phyloP scores from a whole-genome alignment of 1,140 invertebrate genomes.

The Hermetia illucens region DNA sequence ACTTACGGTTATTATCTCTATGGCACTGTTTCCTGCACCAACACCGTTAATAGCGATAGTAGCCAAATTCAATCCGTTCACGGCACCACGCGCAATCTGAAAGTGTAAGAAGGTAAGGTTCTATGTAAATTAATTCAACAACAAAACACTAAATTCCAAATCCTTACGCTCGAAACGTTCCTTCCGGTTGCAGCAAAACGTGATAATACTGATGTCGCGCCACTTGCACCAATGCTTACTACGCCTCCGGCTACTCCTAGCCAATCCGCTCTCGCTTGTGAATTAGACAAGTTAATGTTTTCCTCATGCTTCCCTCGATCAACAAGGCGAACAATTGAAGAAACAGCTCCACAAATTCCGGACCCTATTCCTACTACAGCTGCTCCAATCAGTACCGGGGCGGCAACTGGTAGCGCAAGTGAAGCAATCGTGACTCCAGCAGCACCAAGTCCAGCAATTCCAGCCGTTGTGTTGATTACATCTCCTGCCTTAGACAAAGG shows the following conservation, averaged over 20 bases:
- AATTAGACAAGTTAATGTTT: constrained; percentile 15
- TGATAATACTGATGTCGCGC: constrained; percentile 15
- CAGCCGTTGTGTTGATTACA: too few relatives aligned
- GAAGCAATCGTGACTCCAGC: constrained; percentile 12
- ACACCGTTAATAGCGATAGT: constrained; percentile 16
- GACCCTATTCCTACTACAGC: constrained; percentile 12
- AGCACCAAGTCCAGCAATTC: too few relatives aligned
- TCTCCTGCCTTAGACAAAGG: too few relatives aligned
- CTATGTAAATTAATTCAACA: neutral
- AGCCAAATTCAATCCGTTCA: constrained; percentile 20
- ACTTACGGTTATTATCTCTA: constrained; percentile 17
- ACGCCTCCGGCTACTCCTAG: constrained; percentile 13
- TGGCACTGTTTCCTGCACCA: constrained; percentile 13
- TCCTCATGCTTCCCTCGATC: constrained; percentile 23
- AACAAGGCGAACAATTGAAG: constrained; percentile 11
- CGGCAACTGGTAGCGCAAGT: constrained; percentile 13
- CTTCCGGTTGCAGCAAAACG: constrained; percentile 13
- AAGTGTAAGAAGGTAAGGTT: neutral
- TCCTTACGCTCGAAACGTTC: constrained; percentile 17
- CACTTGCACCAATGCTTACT: constrained; percentile 17
- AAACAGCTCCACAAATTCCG: constrained; percentile 14
- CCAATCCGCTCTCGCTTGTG: constrained; percentile 16
- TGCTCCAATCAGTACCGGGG: constrained; percentile 13
- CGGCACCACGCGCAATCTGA: constrained; percentile 15
- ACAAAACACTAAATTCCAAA: neutral